phyloP scores from a whole-genome alignment of 2,113 vertebrate genomes.

The Bubo scandiacus region DNA sequence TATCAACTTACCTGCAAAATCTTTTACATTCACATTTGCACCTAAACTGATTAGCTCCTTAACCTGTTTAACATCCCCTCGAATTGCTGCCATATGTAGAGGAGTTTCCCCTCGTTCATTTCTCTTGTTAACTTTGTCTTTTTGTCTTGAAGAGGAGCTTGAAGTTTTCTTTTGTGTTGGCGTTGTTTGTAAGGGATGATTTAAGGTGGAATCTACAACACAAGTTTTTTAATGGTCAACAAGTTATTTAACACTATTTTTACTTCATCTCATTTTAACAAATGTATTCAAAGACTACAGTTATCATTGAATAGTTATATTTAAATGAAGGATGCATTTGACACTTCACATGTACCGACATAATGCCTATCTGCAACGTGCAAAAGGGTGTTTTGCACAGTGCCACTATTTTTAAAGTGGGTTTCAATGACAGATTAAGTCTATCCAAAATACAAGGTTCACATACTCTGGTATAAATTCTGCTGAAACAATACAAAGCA shows the following conservation, averaged over 20 bases:
- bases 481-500: not conserved
- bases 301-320: not conserved
- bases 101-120: constrained; percentile 97
- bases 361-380: not conserved
- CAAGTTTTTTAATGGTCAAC: not conserved
- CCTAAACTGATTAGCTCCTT: constrained; percentile 96
- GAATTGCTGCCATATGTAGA: constrained; percentile 97
- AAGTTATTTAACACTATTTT: not conserved
- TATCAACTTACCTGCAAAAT: constrained; percentile 90
- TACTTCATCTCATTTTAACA: not conserved
- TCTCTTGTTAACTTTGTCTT: constrained; percentile 99
- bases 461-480: not conserved
- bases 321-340: not conserved
- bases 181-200: constrained; percentile 89
- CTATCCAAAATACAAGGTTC: not conserved
- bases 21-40: constrained; percentile 97
- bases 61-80: constrained; percentile 95
- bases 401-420: not conserved
- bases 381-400: not conserved
- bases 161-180: constrained; percentile 92
- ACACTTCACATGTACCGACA: not conserved
- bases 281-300: not conserved
- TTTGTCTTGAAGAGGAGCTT: constrained; percentile 90
- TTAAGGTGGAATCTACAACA: constrained; percentile 88
- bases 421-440: not conserved